Conservation (phyloP, 1,140 invertebrate species). For the Ectropis grisescens region DNA sequence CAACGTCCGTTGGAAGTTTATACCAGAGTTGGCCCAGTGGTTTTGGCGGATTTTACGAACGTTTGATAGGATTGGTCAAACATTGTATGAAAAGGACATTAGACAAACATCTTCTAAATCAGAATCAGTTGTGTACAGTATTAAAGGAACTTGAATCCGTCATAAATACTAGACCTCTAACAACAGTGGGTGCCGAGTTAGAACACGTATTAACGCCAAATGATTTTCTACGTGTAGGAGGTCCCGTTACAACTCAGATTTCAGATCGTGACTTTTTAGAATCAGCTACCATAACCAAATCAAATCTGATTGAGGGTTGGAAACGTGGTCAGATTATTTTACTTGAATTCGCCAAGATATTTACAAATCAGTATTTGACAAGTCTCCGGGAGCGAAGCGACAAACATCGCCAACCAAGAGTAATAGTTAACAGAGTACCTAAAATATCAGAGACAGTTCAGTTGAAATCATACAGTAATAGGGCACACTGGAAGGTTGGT, state of each 20-base stretch:
- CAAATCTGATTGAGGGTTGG: slow-evolving; percentile 4
- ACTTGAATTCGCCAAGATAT: no score
- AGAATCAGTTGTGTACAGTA: slow-evolving; percentile 6
- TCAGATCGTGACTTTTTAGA: slow-evolving; percentile 5
- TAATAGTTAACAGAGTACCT: slow-evolving; percentile 7
- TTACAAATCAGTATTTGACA: no score
- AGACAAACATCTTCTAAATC: no score
- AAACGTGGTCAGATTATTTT: no score
- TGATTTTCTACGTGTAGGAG: slow-evolving; percentile 8
- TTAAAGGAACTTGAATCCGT: slow-evolving; percentile 8
- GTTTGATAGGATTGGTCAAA: no score
- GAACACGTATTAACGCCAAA: slow-evolving; percentile 3
- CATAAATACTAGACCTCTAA: slow-evolving; percentile 5
- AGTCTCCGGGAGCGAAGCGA: no score
- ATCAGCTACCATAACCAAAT: slow-evolving; percentile 5
- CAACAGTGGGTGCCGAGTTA: slow-evolving; percentile 3
- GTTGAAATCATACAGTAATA: slow-evolving; percentile 6
- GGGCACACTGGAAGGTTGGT: slow-evolving; percentile 9
- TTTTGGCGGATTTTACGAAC: no score
- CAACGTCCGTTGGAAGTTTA: no score
- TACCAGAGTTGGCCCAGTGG: no score
- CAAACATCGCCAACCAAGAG: no score
- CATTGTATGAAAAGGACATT: no score
- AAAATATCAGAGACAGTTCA: slow-evolving; percentile 4
- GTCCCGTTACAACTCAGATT: slow-evolving; percentile 2